These are phyloP conservation scores for Tokudaia tokunoshimensis DNA, from an alignment of 2,797 vertebrate species.

Conservation along the genomic window DNA sequence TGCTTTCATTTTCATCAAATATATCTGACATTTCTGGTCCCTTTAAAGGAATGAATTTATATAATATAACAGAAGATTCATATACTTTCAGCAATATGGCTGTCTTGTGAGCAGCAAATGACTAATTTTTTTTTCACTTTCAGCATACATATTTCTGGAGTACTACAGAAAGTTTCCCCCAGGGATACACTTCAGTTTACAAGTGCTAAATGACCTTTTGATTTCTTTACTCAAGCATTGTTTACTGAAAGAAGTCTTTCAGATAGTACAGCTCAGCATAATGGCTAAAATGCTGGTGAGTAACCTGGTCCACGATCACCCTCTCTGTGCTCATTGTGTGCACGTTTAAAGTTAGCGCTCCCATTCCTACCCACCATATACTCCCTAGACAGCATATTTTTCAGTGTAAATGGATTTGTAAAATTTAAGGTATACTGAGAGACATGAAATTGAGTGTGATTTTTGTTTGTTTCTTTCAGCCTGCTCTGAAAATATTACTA, in stretches of 20 bases:
- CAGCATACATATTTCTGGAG: constrained; percentile 92
- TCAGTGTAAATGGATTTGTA: constrained; percentile 60
- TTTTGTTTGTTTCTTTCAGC: constrained; percentile 87
- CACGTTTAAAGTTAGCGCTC: constrained; percentile 34
- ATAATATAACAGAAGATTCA: background rate
- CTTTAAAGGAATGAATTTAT: constrained; percentile 57
- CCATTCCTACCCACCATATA: constrained; percentile 48
- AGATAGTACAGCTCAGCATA: constrained; percentile 87
- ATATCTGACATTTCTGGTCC: constrained; percentile 16
- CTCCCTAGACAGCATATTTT: constrained; percentile 56
- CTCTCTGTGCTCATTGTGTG: background rate
- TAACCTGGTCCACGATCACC: constrained; percentile 29
- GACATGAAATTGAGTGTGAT: constrained; percentile 63
- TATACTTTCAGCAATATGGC: constrained; percentile 23
- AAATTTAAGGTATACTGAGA: constrained; percentile 56
- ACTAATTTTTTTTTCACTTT: constrained; percentile 73
- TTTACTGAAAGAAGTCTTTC: constrained; percentile 91
- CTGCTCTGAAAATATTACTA: constrained; percentile 90
- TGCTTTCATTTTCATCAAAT: constrained; percentile 58
- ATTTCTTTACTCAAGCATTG: constrained; percentile 89
- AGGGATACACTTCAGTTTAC: constrained; percentile 89
- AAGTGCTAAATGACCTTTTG: constrained; percentile 90
- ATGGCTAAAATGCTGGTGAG: constrained; percentile 88
- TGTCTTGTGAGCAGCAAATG: constrained; percentile 54
- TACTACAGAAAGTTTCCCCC: constrained; percentile 92